These are phyloP conservation scores for Dioctria rufipes DNA, from an alignment of 2,888 invertebrate species.

Conservation along the genomic window DNA sequence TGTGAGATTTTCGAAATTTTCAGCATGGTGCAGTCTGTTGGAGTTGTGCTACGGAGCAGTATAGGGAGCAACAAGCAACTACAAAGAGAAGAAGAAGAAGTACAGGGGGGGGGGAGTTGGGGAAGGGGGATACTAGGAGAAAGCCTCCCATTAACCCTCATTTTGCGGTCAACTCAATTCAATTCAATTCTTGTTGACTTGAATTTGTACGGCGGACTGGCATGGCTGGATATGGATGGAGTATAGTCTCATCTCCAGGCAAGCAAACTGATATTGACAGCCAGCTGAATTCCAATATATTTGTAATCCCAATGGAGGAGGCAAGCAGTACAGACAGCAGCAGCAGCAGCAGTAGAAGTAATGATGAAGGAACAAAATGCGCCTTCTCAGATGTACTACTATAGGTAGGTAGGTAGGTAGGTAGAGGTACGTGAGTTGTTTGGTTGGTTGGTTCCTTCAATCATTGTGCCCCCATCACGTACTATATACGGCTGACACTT, in stretches of 20 bases:
- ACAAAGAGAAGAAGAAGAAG: no score
- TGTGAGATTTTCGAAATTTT: no score
- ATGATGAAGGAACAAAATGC: constrained; percentile 19
- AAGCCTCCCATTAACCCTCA: constrained; percentile 32
- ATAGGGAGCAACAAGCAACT: no score
- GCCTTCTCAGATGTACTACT: not conserved
- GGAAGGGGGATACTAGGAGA: constrained; percentile 43
- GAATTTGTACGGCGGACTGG: constrained; percentile 6
- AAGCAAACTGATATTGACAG: not conserved
- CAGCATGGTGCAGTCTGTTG: no score
- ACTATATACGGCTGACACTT: constrained; percentile 20
- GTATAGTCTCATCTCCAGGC: not conserved
- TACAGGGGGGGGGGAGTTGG: no score
- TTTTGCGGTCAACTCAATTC: constrained; percentile 8
- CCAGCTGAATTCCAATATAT: not conserved
- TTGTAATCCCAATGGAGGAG: not conserved
- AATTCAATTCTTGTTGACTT: constrained; percentile 3
- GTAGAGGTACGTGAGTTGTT: not conserved
- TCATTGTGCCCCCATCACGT: constrained; percentile 3
- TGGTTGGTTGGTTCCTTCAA: not conserved
- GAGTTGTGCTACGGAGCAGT: no score
- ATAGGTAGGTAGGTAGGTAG: no score
- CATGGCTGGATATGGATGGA: not conserved
- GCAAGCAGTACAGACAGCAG: not conserved
- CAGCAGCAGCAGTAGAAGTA: not conserved